A percentile compares a stretch with the other conserved stretches of the same genome.
phyloP scores from a whole-genome alignment of 2,113 vertebrate species.

The Numenius arquata region DNA sequence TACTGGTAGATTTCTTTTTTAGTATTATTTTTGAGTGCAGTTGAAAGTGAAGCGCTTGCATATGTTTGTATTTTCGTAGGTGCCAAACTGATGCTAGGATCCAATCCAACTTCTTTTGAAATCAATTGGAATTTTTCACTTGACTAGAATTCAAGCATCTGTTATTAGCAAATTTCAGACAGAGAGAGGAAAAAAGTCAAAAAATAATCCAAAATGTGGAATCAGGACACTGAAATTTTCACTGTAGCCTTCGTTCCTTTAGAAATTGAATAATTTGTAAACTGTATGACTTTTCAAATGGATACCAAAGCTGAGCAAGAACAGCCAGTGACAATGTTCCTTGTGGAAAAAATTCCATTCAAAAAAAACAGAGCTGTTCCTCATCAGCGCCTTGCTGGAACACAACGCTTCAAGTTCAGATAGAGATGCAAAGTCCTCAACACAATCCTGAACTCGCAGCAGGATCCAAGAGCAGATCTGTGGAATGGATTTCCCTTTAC shows the following conservation, averaged over 20 bases:
- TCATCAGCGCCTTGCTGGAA: not conserved
- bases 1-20: not conserved
- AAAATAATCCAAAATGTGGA: not conserved
- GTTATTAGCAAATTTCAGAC: constrained; percentile 45
- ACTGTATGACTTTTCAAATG: not conserved
- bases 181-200: not conserved
- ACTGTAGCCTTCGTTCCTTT: not conserved
- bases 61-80: constrained; percentile 46
- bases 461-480: not conserved
- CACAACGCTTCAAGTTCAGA: not conserved
- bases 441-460: not conserved
- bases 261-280: not conserved
- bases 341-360: not conserved
- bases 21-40: not conserved
- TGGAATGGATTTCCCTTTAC: not conserved
- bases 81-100: constrained; percentile 63
- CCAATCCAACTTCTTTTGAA: constrained; percentile 48
- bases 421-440: not conserved
- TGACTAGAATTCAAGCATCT: constrained; percentile 58
- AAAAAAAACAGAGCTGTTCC: accelerated
- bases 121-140: constrained; percentile 61
- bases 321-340: not conserved
- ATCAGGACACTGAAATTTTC: not conserved
- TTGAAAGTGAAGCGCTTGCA: constrained; percentile 13
- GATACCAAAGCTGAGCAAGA: not conserved